phyloP scores from a whole-genome alignment of 92 coral and sea anemone species.

The Virgularia gustaviana region DNA sequence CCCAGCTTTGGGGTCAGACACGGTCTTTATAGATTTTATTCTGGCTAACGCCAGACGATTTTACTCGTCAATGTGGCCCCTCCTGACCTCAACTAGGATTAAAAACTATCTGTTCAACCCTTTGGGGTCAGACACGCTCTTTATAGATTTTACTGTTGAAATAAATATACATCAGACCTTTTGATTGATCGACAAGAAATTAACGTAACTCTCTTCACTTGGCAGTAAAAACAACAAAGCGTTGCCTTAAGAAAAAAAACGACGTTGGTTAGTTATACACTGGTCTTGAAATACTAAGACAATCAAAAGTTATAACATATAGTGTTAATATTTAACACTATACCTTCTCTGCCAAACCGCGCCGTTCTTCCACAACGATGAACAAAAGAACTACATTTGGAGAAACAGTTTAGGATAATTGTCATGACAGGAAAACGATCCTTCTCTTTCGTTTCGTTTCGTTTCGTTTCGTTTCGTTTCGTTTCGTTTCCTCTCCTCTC shows the following conservation, averaged over 20 bases:
- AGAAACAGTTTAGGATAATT: neutral
- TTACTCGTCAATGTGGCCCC: neutral
- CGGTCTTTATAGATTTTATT: no score
- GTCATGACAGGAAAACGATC: neutral
- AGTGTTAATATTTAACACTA: neutral
- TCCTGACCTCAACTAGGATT: neutral
- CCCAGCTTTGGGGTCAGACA: neutral
- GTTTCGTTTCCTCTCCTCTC: no score
- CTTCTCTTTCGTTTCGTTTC: no score
- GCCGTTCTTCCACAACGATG: conserved; percentile 99
- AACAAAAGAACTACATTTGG: conserved; percentile 78
- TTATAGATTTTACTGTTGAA: neutral
- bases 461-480: no score
- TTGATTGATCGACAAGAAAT: conserved; percentile 89
- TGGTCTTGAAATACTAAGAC: neutral
- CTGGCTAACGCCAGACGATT: neutral
- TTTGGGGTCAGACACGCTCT: neutral
- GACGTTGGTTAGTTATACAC: neutral
- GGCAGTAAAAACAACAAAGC: conserved; percentile 86
- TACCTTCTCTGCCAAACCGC: conserved; percentile 89
- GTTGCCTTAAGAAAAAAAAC: conserved; percentile 58
- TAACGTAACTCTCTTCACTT: conserved; percentile 86
- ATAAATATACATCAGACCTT: conserved; percentile 55
- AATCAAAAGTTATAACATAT: no score
- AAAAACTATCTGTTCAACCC: neutral